A percentile compares a stretch with the other conserved stretches of the same genome.
Conservation (phyloP, 2,113 vertebrate genomes). For the Petroica traversi region DNA sequence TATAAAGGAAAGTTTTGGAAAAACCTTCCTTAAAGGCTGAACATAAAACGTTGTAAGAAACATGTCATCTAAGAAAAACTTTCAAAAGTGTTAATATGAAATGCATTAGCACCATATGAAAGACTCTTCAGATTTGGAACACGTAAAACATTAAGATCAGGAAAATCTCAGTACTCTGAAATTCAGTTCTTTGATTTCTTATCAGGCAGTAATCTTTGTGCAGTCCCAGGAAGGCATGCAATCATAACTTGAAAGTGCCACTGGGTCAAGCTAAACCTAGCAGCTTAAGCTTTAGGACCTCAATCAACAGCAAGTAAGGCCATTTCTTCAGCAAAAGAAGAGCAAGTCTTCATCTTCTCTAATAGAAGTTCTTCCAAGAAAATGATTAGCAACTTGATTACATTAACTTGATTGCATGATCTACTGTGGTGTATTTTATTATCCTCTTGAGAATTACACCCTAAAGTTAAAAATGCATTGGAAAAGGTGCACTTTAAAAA, state of each 20-base stretch:
- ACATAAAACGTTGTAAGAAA: conserved; percentile 44
- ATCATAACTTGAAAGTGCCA: conserved; percentile 21
- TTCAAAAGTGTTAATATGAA: conserved; percentile 56
- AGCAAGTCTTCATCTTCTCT: background rate
- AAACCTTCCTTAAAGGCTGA: conserved; percentile 3
- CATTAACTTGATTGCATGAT: background rate
- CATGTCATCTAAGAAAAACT: conserved; percentile 13
- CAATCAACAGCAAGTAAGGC: background rate
- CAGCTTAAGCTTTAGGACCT: background rate
- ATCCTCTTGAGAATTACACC: background rate
- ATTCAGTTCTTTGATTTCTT: conserved; percentile 37
- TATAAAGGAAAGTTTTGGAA: background rate
- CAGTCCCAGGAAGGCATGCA: conserved; percentile 4
- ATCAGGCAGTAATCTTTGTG: background rate
- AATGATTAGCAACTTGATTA: background rate
- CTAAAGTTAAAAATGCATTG: background rate
- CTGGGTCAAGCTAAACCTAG: background rate
- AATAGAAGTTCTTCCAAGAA: background rate
- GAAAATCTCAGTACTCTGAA: conserved; percentile 31
- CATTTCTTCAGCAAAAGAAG: background rate
- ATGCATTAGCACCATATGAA: conserved; percentile 19
- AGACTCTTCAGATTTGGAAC: conserved; percentile 23
- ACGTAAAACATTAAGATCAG: conserved; percentile 11
- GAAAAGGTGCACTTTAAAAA: background rate
- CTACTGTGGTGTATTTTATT: background rate